Evolutionary conservation across 2,888 invertebrate species (phyloP).

Genomic region (Chrysolina haemoptera): DNA sequence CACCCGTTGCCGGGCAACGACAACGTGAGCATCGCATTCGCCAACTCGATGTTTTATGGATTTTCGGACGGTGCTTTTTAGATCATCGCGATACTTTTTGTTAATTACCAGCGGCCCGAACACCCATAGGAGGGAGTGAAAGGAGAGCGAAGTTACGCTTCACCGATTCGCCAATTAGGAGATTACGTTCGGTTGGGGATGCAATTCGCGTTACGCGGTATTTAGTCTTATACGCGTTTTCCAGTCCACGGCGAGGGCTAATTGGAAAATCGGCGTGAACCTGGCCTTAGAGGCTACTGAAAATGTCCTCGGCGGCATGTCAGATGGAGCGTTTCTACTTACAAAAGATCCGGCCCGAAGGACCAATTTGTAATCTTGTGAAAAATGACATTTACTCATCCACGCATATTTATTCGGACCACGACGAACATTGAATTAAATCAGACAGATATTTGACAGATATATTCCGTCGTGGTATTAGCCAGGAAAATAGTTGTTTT

Average conservation of each 20-base stretch:
- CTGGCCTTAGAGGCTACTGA: no score
- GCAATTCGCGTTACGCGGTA: background rate
- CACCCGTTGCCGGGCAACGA: slow-evolving; percentile 58
- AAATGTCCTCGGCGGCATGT: no score
- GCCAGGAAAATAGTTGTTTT: no score
- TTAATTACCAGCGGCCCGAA: slow-evolving; percentile 37
- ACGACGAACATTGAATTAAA: no score
- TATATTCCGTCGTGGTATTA: no score
- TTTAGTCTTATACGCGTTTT: no score
- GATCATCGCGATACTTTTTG: slow-evolving; percentile 46
- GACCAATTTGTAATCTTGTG: background rate
- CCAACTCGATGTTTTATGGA: slow-evolving; percentile 64
- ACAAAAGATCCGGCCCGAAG: background rate
- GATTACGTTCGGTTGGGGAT: slow-evolving; percentile 23
- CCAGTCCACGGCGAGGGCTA: no score
- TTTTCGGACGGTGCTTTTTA: slow-evolving; percentile 58
- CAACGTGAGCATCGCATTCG: slow-evolving; percentile 52
- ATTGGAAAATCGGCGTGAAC: no score
- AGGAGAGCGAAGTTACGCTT: slow-evolving; percentile 25
- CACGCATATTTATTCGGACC: no score
- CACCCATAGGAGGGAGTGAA: slow-evolving; percentile 21
- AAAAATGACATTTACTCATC: no score
- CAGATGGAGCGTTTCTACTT: background rate
- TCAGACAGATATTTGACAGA: no score
- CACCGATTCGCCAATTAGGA: slow-evolving; percentile 37